Evolutionary conservation across 2,113 vertebrate species (phyloP).

Genomic region (Phalacrocorax brasilianus): DNA sequence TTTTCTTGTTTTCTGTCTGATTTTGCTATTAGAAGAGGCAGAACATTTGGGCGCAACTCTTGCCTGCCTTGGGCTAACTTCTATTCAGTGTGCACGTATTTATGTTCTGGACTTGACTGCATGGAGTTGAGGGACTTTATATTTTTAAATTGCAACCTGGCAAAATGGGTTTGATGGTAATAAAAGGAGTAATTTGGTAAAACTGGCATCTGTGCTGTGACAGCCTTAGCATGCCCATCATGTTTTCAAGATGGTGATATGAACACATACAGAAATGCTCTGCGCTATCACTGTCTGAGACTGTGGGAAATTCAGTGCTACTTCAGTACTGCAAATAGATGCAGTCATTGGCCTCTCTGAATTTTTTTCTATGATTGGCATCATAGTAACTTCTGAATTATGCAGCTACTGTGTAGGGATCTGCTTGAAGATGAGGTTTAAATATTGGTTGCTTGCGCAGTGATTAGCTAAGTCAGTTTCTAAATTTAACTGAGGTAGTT

Average conservation of each 20-base stretch:
- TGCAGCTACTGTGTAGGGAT: neutral
- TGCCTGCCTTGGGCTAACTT: neutral
- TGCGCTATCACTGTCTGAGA: neutral
- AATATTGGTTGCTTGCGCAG: neutral
- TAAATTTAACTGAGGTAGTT: conserved; percentile 43
- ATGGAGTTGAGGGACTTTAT: neutral
- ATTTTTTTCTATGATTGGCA: neutral
- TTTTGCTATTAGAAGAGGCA: neutral
- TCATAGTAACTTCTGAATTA: neutral
- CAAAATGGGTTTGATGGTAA: neutral
- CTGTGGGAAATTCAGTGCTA: neutral
- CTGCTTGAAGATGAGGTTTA: conserved; percentile 10
- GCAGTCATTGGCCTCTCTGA: neutral
- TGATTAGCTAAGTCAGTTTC: conserved; percentile 41
- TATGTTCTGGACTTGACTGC: neutral
- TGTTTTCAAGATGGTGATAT: neutral
- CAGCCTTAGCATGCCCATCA: neutral
- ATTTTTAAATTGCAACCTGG: neutral
- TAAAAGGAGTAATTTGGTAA: neutral
- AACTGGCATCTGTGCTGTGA: neutral
- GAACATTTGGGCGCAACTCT: neutral
- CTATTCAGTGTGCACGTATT: neutral
- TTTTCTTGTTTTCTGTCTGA: neutral
- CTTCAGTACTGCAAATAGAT: neutral
- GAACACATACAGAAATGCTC: neutral